Evolutionary conservation across 92 coral and sea anemone genomes (phyloP).

Genomic region (Siderastrea radians): DNA sequence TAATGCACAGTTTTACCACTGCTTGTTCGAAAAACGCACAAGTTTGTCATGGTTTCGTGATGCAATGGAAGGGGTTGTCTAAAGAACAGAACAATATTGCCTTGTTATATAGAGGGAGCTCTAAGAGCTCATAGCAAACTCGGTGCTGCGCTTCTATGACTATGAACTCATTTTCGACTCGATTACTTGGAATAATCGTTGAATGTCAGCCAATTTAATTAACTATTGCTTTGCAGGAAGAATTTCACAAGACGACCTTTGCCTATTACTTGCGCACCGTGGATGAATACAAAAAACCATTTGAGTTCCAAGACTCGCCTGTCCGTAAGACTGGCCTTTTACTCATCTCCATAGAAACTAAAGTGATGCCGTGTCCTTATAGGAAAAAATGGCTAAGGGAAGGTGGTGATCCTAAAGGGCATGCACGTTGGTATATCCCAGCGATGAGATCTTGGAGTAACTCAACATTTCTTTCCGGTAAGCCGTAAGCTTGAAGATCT

Average conservation of each 20-base stretch:
- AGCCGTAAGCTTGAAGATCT: no score
- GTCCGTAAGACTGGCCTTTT: slow-evolving; percentile 80
- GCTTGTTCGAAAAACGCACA: no score
- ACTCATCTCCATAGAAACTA: slow-evolving; percentile 80
- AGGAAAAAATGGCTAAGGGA: slow-evolving; percentile 74
- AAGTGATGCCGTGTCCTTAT: slow-evolving; percentile 75
- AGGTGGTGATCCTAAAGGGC: slow-evolving; percentile 76
- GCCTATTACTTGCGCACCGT: slow-evolving; percentile 75
- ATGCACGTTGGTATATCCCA: slow-evolving; percentile 78
- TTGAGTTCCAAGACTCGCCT: slow-evolving; percentile 67
- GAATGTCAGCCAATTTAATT: no score
- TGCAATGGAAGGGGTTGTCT: no score
- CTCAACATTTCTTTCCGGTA: slow-evolving; percentile 75
- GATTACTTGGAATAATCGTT: no score
- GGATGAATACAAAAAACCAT: slow-evolving; percentile 81
- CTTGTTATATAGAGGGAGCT: no score
- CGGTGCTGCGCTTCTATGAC: no score
- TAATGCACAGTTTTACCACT: no score
- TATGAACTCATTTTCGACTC: no score
- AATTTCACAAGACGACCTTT: slow-evolving; percentile 78
- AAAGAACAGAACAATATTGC: no score
- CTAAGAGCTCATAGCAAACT: no score
- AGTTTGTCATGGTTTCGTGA: no score
- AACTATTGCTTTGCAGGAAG: slow-evolving; percentile 52
- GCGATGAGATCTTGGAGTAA: slow-evolving; percentile 86